A percentile compares a stretch with the other conserved stretches of the same genome.
These are phyloP conservation scores for Orthosia gothica DNA, from an alignment of 2,888 invertebrate species.

Conservation along the genomic window DNA sequence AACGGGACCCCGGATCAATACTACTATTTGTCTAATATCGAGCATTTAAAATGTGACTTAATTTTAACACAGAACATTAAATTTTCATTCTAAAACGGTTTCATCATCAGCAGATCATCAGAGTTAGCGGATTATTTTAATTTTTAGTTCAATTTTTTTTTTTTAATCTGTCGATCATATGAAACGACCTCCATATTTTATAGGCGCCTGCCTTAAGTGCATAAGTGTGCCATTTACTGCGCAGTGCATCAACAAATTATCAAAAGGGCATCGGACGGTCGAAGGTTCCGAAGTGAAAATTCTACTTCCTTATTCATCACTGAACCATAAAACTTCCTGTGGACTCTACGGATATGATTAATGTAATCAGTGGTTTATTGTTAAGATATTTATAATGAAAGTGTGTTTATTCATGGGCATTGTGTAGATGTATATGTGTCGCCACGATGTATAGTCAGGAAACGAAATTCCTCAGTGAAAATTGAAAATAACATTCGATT, in stretches of 20 bases:
- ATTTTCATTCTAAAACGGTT: conserved; percentile 17
- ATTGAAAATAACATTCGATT: too few relatives aligned
- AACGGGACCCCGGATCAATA: not conserved
- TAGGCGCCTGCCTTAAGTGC: not conserved
- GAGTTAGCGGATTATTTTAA: conserved; percentile 17
- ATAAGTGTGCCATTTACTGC: conserved; percentile 40
- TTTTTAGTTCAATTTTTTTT: not conserved
- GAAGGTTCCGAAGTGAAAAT: conserved; percentile 56
- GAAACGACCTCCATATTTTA: conserved; percentile 32
- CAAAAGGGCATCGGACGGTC: conserved; percentile 57
- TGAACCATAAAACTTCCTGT: conserved; percentile 38
- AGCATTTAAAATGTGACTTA: not conserved
- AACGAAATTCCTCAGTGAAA: not conserved
- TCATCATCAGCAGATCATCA: conserved; percentile 12
- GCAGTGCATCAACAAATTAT: conserved; percentile 40
- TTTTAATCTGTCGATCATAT: not conserved
- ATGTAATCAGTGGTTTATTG: conserved; percentile 28
- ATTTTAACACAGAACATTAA: not conserved
- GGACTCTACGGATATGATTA: conserved; percentile 1
- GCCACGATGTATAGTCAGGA: not conserved
- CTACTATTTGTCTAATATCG: not conserved
- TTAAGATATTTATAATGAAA: conserved; percentile 11
- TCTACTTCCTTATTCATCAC: conserved; percentile 56
- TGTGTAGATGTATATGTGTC: not conserved
- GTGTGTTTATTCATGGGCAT: not conserved